These are phyloP conservation scores for Anthopleura xanthogrammica DNA, from an alignment of 92 coral and sea anemone genomes.

Conservation along the genomic window DNA sequence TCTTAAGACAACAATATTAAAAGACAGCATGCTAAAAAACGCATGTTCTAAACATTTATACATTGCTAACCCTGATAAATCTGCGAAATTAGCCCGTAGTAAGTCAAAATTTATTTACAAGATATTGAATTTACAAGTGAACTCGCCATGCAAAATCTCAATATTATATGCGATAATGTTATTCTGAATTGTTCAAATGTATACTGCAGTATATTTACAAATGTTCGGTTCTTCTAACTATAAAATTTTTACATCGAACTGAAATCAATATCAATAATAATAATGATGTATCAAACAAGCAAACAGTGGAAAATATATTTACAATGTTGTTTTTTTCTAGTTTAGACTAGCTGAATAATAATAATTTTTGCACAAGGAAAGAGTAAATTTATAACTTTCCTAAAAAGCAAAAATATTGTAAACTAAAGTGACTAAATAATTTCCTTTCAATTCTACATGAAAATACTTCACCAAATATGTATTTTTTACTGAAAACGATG, in stretches of 20 bases:
- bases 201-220: background rate
- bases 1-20: background rate
- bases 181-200: background rate
- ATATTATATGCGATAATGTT: background rate
- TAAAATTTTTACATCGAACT: background rate
- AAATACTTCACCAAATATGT: no score
- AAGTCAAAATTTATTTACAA: constrained; percentile 1
- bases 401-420: no score
- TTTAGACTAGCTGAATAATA: no score
- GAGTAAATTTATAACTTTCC: no score
- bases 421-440: no score
- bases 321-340: background rate
- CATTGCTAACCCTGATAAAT: background rate
- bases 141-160: background rate
- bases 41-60: background rate
- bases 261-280: background rate
- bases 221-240: background rate
- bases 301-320: background rate
- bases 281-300: background rate
- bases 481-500: background rate
- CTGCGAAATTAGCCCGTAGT: background rate
- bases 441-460: no score
- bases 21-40: background rate
- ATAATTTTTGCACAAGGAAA: no score
- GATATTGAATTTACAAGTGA: background rate